Percentiles rank a stretch among this genome's conserved stretches.
These are phyloP conservation scores for Lithobates pipiens DNA, from an alignment of 2,797 vertebrate genomes.

Conservation along the genomic window DNA sequence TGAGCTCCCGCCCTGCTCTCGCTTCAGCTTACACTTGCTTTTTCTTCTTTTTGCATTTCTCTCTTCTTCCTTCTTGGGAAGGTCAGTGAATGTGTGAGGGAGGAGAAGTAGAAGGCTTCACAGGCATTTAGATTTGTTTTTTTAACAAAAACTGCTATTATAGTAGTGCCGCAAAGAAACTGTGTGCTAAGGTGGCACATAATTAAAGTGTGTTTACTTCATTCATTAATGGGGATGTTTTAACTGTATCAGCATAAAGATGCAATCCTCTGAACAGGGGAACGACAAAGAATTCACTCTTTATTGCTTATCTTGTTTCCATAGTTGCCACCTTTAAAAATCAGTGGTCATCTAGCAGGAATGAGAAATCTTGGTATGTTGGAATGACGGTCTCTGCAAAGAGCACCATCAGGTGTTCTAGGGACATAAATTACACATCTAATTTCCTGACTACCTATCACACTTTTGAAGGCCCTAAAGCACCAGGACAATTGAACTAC, in stretches of 20 bases:
- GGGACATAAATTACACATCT: too few relatives aligned
- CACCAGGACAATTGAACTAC: too few relatives aligned
- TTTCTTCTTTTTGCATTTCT: not conserved
- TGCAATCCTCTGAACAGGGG: not conserved
- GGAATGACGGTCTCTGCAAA: not conserved
- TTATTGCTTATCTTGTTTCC: not conserved
- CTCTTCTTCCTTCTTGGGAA: slow-evolving; percentile 23
- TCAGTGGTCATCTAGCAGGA: not conserved
- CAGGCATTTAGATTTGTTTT: not conserved
- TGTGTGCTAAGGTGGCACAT: not conserved
- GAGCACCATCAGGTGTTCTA: too few relatives aligned
- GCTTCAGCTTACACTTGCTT: not conserved
- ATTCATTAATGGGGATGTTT: not conserved
- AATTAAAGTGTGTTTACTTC: not conserved
- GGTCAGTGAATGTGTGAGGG: slow-evolving; percentile 12
- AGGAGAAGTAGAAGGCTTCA: not conserved
- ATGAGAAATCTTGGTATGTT: not conserved
- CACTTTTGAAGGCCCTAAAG: too few relatives aligned
- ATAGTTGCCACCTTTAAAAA: not conserved
- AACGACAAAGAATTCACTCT: not conserved
- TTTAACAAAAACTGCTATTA: slow-evolving; percentile 9
- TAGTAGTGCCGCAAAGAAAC: not conserved
- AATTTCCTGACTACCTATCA: too few relatives aligned
- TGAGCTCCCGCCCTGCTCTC: slow-evolving; percentile 5
- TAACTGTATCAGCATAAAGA: not conserved